A percentile compares a stretch with the other conserved stretches of the same genome.
Conservation (phyloP, 2,888 invertebrate species). For the Dexiosoma caninum region DNA sequence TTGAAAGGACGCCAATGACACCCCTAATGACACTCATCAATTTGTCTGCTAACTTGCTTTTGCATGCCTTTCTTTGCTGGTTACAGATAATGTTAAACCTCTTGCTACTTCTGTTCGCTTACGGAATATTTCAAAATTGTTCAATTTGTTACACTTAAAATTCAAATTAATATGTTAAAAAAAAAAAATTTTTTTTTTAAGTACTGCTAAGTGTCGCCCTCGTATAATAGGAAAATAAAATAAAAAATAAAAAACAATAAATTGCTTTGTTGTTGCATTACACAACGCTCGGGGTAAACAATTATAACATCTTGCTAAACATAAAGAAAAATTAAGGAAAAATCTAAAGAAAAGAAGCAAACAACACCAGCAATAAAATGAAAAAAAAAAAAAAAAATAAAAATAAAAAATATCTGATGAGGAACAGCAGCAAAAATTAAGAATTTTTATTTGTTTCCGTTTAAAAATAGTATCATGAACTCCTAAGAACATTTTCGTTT, state of each 20-base stretch:
- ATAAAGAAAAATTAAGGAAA: slow-evolving; percentile 31
- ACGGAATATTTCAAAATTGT: too few relatives aligned
- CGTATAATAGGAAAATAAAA: background rate
- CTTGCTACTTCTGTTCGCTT: too few relatives aligned
- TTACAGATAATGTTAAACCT: too few relatives aligned
- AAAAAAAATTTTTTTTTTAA: background rate
- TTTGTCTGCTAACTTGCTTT: too few relatives aligned
- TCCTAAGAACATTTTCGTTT: slow-evolving; percentile 45
- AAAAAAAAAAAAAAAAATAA: background rate
- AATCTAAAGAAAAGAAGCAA: background rate
- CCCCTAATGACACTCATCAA: too few relatives aligned
- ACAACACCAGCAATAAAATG: background rate
- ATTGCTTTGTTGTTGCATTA: slow-evolving; percentile 20
- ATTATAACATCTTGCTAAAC: slow-evolving; percentile 53
- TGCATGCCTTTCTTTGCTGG: too few relatives aligned
- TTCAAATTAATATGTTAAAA: too few relatives aligned
- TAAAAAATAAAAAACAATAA: background rate
- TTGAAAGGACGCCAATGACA: too few relatives aligned
- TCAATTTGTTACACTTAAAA: too few relatives aligned
- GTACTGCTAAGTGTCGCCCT: background rate
- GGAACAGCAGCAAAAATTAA: slow-evolving; percentile 32
- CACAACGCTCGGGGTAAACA: slow-evolving; percentile 55
- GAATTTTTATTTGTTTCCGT: slow-evolving; percentile 59
- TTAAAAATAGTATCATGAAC: slow-evolving; percentile 62
- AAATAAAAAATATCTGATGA: slow-evolving; percentile 11